Evolutionary conservation across 2,888 invertebrate species (phyloP).

Genomic region (Agelastica alni): DNA sequence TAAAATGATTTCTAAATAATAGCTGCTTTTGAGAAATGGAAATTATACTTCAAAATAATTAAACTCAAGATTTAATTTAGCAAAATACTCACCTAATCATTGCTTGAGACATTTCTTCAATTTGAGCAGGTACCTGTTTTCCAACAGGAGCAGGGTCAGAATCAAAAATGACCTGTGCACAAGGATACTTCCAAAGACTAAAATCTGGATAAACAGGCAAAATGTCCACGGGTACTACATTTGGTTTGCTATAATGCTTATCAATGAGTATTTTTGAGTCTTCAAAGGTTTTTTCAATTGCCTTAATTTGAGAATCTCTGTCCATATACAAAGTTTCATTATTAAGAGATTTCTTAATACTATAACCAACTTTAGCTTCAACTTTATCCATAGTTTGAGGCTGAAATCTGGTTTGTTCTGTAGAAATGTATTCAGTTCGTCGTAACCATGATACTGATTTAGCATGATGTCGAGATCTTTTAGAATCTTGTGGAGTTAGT

Average conservation of each 20-base stretch:
- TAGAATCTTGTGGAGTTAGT: constrained; percentile 83
- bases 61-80: too few species aligned
- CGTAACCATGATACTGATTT: constrained; percentile 97
- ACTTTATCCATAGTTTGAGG: constrained; percentile 96
- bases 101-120: constrained; percentile 98
- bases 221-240: constrained; percentile 88
- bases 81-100: constrained; percentile 80
- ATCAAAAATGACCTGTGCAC: constrained; percentile 97
- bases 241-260: constrained; percentile 96
- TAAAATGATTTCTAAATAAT: too few species aligned
- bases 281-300: constrained; percentile 96
- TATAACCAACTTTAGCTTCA: constrained; percentile 98
- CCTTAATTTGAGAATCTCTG: constrained; percentile 93
- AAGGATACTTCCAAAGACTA: constrained; percentile 96
- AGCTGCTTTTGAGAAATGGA: too few species aligned
- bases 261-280: constrained; percentile 84
- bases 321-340: constrained; percentile 95
- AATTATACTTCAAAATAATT: too few species aligned
- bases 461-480: constrained; percentile 92
- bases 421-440: constrained; percentile 98
- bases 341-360: constrained; percentile 89
- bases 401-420: constrained; percentile 97
- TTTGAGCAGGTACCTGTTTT: constrained; percentile 82
- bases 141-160: constrained; percentile 95
- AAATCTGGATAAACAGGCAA: constrained; percentile 94